Percentiles rank a stretch among this genome's conserved stretches.
Conservation (phyloP, 2,797 vertebrate species). For the Sebastes wilsoni region DNA sequence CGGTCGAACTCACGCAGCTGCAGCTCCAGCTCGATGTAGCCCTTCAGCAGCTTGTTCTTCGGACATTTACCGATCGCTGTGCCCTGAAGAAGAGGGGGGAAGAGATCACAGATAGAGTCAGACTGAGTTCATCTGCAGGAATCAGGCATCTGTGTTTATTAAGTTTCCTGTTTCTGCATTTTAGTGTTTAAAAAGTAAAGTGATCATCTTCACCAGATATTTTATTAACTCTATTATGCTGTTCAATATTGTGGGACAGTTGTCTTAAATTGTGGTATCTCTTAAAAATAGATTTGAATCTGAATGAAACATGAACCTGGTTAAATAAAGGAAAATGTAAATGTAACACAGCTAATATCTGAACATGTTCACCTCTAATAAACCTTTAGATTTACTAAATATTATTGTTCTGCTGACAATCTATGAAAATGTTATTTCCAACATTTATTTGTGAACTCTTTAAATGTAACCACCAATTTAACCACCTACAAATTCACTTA, state of each 20-base stretch:
- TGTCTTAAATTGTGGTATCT: background rate
- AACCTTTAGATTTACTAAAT: background rate
- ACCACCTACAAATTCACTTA: too few species aligned
- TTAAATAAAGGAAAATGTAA: background rate
- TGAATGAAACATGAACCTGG: background rate
- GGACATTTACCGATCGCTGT: conserved; percentile 94
- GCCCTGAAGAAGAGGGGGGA: conserved; percentile 79
- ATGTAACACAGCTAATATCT: too few species aligned
- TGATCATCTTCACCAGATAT: too few species aligned
- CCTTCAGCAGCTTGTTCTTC: conserved; percentile 98
- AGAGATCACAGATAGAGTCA: background rate
- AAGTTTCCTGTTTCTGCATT: background rate
- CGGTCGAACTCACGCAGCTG: conserved; percentile 96
- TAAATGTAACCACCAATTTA: too few species aligned
- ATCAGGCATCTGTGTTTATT: background rate
- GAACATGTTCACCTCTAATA: background rate
- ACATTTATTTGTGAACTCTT: too few species aligned
- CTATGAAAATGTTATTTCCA: too few species aligned
- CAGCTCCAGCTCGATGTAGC: conserved; percentile 96
- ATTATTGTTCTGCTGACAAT: too few species aligned
- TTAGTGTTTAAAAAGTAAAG: background rate
- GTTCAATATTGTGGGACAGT: background rate
- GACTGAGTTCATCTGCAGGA: background rate
- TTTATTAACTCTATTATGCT: too few species aligned
- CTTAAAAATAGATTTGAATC: background rate